Base-by-base conservation (phyloP, 23 tunicate genomes). In the Botrylloides violaceus region DNA sequence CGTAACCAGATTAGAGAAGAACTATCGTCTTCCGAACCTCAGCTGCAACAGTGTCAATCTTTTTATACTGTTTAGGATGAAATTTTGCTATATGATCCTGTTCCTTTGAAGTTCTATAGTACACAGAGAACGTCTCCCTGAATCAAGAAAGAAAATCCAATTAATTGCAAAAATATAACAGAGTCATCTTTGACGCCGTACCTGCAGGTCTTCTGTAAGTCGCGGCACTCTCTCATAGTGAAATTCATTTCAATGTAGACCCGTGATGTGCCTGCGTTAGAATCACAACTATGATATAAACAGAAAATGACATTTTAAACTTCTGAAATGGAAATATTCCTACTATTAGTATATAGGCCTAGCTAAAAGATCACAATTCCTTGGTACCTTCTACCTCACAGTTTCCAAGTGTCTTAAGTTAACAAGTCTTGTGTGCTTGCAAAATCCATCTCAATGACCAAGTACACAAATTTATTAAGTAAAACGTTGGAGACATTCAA, bases 11-110 rank as follows among this genome's bases (percentile, higher is more conserved):
- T n/a, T n/a, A n/a, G n/a, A n/a, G n/a, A n/a, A n/a, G n/a, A n/a
- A n/a, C n/a, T n/a, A n/a, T n/a, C n/a, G n/a, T n/a, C n/a, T n/a
- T n/a, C n/a, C n/a, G n/a, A 36, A 79, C 94, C 85, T 85, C 94
- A 3, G 94, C 94, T 32, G 94, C 94, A 9, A 85, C 85, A 2
- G 94, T 85, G 72, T 85, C 94, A 24, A 85, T 80, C 29, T 72
- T 80, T 34, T 55, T 47, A 58, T 73, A 85, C 32, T 29, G 29
- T 4, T 31, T 36, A 0, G 77, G 38, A 73, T 66, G 58, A 4
- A 85, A 68, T 9, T 70, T 29, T 32, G 4, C 21, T 3, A 9
- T 22, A 19, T 43, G 25, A 5, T 12, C 12, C 2, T 26, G 49
- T 58, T 60, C 61, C 18, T 72, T 59, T 1, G 66, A 33, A 19